Evolutionary conservation across 2,797 vertebrate genomes (phyloP).

Genomic region (Spondyliosoma cantharus): DNA sequence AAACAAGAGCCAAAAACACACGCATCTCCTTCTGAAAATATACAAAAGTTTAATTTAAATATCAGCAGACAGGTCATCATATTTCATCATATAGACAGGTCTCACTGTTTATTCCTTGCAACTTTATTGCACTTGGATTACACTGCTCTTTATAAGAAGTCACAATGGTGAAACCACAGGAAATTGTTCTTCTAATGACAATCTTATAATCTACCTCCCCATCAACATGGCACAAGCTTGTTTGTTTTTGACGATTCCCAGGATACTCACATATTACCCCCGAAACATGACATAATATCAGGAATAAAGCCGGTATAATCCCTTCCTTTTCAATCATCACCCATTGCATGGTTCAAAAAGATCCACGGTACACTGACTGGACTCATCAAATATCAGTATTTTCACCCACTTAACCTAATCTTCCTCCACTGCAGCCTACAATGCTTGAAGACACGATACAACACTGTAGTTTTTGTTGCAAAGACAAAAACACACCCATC

Average conservation of each 20-base stretch:
- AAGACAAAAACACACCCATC: constrained; percentile 21
- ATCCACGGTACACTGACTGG: constrained; percentile 17
- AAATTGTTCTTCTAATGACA: constrained; percentile 60
- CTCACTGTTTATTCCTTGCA: constrained; percentile 64
- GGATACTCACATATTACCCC: constrained; percentile 18
- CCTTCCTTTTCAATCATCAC: constrained; percentile 39
- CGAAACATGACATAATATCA: constrained; percentile 35
- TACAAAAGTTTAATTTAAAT: constrained; percentile 84
- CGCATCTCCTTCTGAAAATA: constrained; percentile 77
- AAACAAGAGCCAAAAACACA: constrained; percentile 21
- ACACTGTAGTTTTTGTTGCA: constrained; percentile 29
- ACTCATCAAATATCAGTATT: constrained; percentile 37
- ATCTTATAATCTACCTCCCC: constrained; percentile 61
- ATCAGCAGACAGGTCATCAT: constrained; percentile 59
- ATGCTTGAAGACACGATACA: constrained; percentile 25
- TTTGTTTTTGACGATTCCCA: constrained; percentile 38
- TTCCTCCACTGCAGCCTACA: constrained; percentile 18
- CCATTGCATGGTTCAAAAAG: constrained; percentile 21
- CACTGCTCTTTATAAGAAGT: constrained; percentile 52
- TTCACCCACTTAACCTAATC: constrained; percentile 22
- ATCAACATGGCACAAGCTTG: constrained; percentile 40
- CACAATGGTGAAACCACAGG: constrained; percentile 69
- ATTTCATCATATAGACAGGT: constrained; percentile 51
- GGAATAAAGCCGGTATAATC: constrained; percentile 14
- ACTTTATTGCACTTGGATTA: constrained; percentile 65